phyloP scores from a whole-genome alignment of 2,888 invertebrate species.

The Nymphalis polychloros region DNA sequence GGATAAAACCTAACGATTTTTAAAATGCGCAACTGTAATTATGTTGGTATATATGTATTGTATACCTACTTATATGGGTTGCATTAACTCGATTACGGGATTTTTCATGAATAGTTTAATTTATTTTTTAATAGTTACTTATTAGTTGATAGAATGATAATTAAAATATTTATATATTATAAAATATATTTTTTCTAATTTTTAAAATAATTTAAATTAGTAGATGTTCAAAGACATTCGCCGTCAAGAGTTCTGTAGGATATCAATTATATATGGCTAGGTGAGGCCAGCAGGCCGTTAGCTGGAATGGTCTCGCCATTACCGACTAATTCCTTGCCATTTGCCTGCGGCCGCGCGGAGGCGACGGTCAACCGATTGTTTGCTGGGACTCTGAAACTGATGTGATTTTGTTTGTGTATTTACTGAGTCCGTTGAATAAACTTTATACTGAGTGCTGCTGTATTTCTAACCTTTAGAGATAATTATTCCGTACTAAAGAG shows the following conservation, averaged over 20 bases:
- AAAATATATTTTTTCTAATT: neutral
- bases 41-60: neutral
- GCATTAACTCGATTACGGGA: no score
- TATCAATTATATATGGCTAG: constrained; percentile 75
- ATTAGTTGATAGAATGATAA: no score
- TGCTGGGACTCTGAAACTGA: constrained; percentile 41
- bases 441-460: neutral
- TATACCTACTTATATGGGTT: no score
- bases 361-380: constrained; percentile 62
- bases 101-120: no score
- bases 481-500: neutral
- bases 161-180: no score
- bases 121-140: no score
- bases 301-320: constrained; percentile 79
- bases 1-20: neutral
- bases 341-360: constrained; percentile 71
- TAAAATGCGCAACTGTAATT: neutral
- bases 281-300: constrained; percentile 74
- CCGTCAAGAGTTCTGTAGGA: constrained; percentile 39
- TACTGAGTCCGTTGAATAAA: neutral
- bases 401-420: constrained; percentile 29
- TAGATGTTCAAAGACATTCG: neutral
- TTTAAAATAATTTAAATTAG: neutral
- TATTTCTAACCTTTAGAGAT: neutral
- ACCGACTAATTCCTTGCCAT: constrained; percentile 79